Evolutionary conservation across 2,113 vertebrate species (phyloP), one percentile per base, ranked within the genome.

Genomic region (Aspiorhynchus laticeps): DNA sequence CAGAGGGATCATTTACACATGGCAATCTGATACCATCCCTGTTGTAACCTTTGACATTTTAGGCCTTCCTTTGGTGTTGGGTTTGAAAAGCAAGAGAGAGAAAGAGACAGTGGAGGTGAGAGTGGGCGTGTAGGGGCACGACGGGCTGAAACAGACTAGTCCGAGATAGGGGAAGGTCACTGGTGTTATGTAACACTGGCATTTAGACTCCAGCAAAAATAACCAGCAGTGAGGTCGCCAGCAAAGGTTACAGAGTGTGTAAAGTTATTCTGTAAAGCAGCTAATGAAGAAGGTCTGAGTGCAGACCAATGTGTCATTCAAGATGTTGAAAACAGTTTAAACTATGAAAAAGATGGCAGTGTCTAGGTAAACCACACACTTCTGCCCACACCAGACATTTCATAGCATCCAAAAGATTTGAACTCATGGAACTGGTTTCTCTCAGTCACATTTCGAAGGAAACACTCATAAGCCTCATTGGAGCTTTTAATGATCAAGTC

Each of bases 41-140:
- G 87, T 80, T 90, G 91, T 93, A 91, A 85, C 93, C 90, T 94
- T 91, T 93, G 92, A 90, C 91, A 93, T 95, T 94, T 93, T 86
- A 79, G 79, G 33, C 65, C 88, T 80, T 48, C 84, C 73, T 21
- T 80, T 69, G 73, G 41, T 76, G 71, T 56, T 86, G 84, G 63
- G 88, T 61, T 86, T 38, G 24, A 41, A 15, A 28, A 26, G 41
- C 61, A 31, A 56, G 26, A 75, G 83, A 80, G 84, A 83, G 84
- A 78, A 56, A 79, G 79, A 80, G 73, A 65, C 28, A 17, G 80
- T 31, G 79, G 78, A 48, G 82, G 59, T 83, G 38, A 80, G 83
- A 67, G 65, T 28, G 74, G 31, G 80, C 2, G 33, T 74, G 67
- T 85, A 46, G 78, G 9, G 24, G 75, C 56, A 53, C 2, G 67